phyloP scores from a whole-genome alignment of 2,797 vertebrate species.

The Okamejei kenojei region DNA sequence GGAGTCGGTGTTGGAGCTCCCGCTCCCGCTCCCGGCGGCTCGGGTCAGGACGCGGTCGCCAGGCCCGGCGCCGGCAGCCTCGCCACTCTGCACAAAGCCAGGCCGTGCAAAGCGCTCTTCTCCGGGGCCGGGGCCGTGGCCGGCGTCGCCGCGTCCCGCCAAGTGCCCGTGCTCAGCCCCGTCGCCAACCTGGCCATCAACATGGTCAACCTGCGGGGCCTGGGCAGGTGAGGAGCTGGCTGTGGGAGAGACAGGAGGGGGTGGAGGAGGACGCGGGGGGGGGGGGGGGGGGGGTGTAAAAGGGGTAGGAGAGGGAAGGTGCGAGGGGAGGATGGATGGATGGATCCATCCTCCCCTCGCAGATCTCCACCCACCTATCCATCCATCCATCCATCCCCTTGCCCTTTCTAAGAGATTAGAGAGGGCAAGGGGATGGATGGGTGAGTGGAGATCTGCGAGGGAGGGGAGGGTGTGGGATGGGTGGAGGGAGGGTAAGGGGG shows the following conservation, averaged over 20 bases:
- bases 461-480: too few species aligned
- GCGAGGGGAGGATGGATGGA: too few species aligned
- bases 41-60: neutral
- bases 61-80: neutral
- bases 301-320: too few species aligned
- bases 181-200: constrained; percentile 73
- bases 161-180: constrained; percentile 64
- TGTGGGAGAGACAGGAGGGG: too few species aligned
- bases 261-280: neutral
- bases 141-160: constrained; percentile 23
- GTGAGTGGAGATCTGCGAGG: too few species aligned
- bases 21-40: neutral
- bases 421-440: too few species aligned
- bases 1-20: neutral
- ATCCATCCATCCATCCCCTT: too few species aligned
- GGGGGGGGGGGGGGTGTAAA: neutral
- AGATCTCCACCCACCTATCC: too few species aligned
- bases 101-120: constrained; percentile 56
- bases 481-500: too few species aligned
- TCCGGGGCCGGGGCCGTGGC: constrained; percentile 48
- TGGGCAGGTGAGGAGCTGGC: constrained; percentile 63
- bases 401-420: too few species aligned
- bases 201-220: constrained; percentile 69
- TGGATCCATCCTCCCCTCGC: too few species aligned
- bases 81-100: neutral